Conservation (phyloP, 2,113 vertebrate species). For the Entomyzon cyanotis region DNA sequence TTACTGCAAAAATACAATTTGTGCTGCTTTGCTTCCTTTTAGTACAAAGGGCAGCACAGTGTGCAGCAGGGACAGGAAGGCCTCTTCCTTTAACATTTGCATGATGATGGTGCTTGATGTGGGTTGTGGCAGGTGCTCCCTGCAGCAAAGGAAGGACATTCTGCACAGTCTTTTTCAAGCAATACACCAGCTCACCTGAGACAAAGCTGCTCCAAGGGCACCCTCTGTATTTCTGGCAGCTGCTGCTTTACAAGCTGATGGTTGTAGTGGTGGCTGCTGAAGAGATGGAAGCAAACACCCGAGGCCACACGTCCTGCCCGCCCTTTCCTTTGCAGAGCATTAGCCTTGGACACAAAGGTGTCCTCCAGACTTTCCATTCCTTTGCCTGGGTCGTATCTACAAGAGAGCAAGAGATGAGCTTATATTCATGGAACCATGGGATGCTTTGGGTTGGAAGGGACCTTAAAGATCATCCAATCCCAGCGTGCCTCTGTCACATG, state of each 20-base stretch:
- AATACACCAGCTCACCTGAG: conserved; percentile 79
- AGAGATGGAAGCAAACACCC: conserved; percentile 94
- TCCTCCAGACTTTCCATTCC: conserved; percentile 99
- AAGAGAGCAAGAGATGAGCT: not conserved
- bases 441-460: not conserved
- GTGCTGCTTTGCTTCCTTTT: not conserved
- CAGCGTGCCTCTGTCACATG: not conserved
- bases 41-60: not conserved
- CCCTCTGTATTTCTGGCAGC: conserved; percentile 95
- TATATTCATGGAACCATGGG: not conserved
- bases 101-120: not conserved
- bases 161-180: not conserved
- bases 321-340: conserved; percentile 91
- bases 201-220: conserved; percentile 94
- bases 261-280: conserved; percentile 91
- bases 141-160: not conserved
- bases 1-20: not conserved
- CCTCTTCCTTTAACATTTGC: not conserved
- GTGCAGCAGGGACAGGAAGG: not conserved
- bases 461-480: not conserved
- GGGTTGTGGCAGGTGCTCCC: not conserved
- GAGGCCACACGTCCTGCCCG: conserved; percentile 94
- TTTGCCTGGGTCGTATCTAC: conserved; percentile 91
- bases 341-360: conserved; percentile 91
- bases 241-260: conserved; percentile 89